Evolutionary conservation across 1,140 invertebrate genomes (phyloP).

Genomic region (Lepidurus couesii): DNA sequence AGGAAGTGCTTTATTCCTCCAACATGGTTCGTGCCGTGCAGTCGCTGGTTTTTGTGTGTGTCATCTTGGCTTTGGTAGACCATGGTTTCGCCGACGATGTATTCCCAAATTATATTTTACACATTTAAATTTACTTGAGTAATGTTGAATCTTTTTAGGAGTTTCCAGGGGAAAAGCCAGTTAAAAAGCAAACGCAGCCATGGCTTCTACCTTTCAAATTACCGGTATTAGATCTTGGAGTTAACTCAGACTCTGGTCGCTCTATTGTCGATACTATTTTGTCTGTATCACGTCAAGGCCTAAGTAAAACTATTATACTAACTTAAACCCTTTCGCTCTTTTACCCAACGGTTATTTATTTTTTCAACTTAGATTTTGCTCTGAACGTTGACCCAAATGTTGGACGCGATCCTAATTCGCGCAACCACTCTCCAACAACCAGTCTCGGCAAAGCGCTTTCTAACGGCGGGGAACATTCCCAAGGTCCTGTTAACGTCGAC

Average conservation of each 20-base stretch:
- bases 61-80: not conserved
- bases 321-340: not conserved
- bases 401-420: not conserved
- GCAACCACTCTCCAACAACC: not conserved
- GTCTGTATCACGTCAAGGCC: not conserved
- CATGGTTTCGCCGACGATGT: not conserved
- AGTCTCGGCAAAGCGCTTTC: not conserved
- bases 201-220: not conserved
- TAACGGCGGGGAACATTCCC: not conserved
- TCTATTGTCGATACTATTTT: not conserved
- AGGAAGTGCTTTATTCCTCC: slow-evolving; percentile 8
- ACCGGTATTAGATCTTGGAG: not conserved
- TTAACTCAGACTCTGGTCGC: not conserved
- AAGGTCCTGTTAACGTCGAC: not conserved
- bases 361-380: not conserved
- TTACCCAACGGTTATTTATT: not conserved
- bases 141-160: not conserved
- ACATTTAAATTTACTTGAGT: not conserved
- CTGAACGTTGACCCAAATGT: not conserved
- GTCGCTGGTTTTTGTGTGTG: not conserved
- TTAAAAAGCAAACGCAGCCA: not conserved
- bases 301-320: not conserved
- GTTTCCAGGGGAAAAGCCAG: not conserved
- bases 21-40: slow-evolving; percentile 2
- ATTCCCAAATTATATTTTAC: not conserved